Conservation (phyloP, 1,140 invertebrate species). For the Sarcophaga peregrina region DNA sequence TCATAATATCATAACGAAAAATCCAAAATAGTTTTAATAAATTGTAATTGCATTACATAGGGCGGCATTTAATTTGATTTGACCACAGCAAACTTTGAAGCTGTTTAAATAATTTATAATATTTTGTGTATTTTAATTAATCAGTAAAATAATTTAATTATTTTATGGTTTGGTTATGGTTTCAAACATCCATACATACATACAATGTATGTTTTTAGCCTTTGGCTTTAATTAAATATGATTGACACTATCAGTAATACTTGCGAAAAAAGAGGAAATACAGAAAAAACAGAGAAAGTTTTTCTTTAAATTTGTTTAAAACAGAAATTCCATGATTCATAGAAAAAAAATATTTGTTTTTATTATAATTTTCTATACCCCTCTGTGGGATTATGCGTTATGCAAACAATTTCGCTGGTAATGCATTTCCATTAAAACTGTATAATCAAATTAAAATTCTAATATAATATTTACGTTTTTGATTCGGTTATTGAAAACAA, state of each 20-base stretch:
- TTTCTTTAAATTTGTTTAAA: background rate
- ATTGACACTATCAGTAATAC: slow-evolving; percentile 38
- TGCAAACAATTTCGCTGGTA: background rate
- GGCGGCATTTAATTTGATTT: slow-evolving; percentile 8
- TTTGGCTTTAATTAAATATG: slow-evolving; percentile 32
- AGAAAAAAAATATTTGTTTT: too few relatives aligned
- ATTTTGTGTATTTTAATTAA: slow-evolving; percentile 34
- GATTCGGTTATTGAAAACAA: background rate
- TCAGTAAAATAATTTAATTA: slow-evolving; percentile 37
- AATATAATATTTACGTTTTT: background rate
- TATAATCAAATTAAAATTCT: slow-evolving; percentile 18
- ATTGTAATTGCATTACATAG: background rate
- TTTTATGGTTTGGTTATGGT: slow-evolving; percentile 37
- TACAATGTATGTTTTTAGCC: slow-evolving; percentile 4
- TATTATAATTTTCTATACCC: background rate
- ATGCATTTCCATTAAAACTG: slow-evolving; percentile 3
- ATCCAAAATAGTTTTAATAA: too few relatives aligned
- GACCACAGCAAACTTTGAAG: background rate
- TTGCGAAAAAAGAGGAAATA: background rate
- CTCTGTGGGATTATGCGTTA: slow-evolving; percentile 2
- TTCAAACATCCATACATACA: background rate
- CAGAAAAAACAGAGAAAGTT: background rate
- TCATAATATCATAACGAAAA: too few relatives aligned
- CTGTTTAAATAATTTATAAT: slow-evolving; percentile 6
- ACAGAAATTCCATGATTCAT: background rate